Evolutionary conservation across 1,140 invertebrate genomes (phyloP).

Genomic region (Neodiprion virginianus): DNA sequence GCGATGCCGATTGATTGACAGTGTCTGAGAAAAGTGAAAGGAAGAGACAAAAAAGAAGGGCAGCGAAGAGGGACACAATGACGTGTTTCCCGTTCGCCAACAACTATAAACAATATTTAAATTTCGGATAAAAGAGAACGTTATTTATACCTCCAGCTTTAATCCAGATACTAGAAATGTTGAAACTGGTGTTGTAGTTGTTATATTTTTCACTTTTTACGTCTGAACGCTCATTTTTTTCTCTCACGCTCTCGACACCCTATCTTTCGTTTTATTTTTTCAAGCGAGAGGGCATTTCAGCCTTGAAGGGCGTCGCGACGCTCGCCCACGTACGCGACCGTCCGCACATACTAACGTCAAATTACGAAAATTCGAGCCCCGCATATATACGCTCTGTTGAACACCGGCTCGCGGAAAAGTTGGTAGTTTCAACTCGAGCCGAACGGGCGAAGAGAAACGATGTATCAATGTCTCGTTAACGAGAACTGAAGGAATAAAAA

Average conservation of each 20-base stretch:
- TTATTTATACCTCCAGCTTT: no score
- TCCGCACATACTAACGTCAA: not conserved
- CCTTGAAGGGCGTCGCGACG: not conserved
- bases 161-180: no score
- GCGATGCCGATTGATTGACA: no score
- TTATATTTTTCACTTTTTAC: not conserved
- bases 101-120: not conserved
- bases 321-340: slow-evolving; percentile 6
- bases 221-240: not conserved
- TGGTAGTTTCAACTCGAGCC: not conserved
- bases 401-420: not conserved
- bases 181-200: not conserved
- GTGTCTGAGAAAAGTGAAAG: no score
- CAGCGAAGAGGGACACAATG: not conserved
- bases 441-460: not conserved
- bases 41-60: not conserved
- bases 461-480: slow-evolving; percentile 3
- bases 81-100: no score
- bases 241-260: not conserved
- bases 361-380: slow-evolving; percentile 4
- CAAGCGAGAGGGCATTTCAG: not conserved
- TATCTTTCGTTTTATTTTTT: not conserved
- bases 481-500: not conserved
- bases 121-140: not conserved
- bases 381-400: not conserved